phyloP scores from a whole-genome alignment of 2,797 vertebrate genomes.

The Pipistrellus kuhlii region DNA sequence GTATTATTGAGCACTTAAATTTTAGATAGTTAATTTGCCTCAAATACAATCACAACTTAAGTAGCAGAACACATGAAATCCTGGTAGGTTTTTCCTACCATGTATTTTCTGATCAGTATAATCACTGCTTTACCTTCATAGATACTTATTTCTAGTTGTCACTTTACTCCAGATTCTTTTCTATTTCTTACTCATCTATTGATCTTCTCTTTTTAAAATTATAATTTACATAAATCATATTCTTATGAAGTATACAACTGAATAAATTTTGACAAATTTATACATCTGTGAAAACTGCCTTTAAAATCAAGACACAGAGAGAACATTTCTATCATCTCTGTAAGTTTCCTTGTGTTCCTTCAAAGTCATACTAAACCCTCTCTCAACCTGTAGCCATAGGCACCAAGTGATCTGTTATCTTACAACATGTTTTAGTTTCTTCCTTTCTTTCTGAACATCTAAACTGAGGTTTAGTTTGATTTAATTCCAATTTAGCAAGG shows the following conservation, averaged over 20 bases:
- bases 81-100: background rate
- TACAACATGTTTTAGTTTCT: constrained; percentile 45
- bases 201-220: background rate
- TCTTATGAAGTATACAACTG: background rate
- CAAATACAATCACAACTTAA: background rate
- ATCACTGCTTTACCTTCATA: background rate
- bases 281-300: background rate
- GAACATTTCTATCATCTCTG: background rate
- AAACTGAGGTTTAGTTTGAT: constrained; percentile 42
- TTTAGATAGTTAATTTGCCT: background rate
- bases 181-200: background rate
- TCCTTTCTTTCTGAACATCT: constrained; percentile 35
- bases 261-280: background rate
- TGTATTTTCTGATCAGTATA: background rate
- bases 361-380: background rate
- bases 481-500: constrained; percentile 11
- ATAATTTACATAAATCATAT: background rate
- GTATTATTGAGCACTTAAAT: background rate
- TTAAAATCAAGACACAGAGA: background rate
- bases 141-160: background rate
- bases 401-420: background rate
- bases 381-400: background rate
- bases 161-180: background rate
- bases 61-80: background rate
- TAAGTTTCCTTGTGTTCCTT: background rate